phyloP scores from a whole-genome alignment of 2,113 vertebrate genomes.

The Notechis scutatus region DNA sequence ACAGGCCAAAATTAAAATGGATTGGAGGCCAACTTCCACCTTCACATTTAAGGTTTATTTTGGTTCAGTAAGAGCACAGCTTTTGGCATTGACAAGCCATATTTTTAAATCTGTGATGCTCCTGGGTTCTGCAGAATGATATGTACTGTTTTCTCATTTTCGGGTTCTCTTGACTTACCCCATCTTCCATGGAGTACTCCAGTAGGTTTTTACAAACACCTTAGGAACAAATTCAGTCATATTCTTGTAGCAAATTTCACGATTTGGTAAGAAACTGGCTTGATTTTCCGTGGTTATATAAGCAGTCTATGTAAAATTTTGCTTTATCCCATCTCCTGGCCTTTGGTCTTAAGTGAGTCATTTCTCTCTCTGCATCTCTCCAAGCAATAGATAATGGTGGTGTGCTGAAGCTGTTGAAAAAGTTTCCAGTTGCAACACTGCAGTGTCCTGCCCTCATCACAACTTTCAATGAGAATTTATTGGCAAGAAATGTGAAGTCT shows the following conservation, averaged over 20 bases:
- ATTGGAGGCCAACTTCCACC: neutral
- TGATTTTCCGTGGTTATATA: neutral
- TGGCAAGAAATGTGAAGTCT: neutral
- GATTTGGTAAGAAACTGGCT: neutral
- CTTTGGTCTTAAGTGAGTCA: neutral
- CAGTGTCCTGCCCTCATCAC: neutral
- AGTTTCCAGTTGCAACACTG: neutral
- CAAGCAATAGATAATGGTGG: neutral
- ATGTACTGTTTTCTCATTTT: neutral
- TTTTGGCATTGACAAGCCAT: neutral
- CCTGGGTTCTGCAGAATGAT: neutral
- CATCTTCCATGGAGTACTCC: neutral
- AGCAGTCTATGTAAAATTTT: neutral
- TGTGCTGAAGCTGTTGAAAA: neutral
- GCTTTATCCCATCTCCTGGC: neutral
- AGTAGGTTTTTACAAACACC: neutral
- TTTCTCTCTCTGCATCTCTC: neutral
- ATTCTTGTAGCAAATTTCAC: neutral
- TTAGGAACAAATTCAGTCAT: neutral
- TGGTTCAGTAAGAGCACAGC: neutral
- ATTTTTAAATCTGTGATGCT: neutral
- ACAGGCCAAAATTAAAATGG: neutral
- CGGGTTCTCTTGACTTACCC: neutral
- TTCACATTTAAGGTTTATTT: neutral
- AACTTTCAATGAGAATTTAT: neutral